Percentiles rank a stretch among this genome's conserved stretches.
Conservation (phyloP, 1,140 invertebrate genomes). For the Neelides sp. region DNA sequence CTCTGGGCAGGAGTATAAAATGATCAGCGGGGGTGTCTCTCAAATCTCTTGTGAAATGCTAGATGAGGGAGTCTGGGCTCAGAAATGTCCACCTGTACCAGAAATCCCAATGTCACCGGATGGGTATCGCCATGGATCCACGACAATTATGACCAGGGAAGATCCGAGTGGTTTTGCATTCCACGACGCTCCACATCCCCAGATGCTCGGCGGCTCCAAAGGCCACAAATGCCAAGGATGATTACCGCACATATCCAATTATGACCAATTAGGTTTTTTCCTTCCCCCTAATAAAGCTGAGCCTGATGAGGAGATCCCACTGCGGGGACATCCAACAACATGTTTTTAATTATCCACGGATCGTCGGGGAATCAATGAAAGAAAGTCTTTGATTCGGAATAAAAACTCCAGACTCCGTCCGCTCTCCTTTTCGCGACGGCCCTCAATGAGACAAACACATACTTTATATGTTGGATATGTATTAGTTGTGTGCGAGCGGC, state of each 20-base stretch:
- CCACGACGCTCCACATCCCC: neutral
- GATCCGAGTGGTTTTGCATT: neutral
- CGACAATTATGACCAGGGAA: too few relatives aligned
- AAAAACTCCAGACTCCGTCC: conserved; percentile 18
- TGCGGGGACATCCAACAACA: conserved; percentile 22
- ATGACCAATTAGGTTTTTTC: conserved; percentile 32
- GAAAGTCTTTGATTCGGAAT: conserved; percentile 30
- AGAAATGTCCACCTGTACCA: conserved; percentile 25
- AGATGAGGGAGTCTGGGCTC: conserved; percentile 11
- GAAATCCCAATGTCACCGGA: conserved; percentile 22
- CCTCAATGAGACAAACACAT: neutral
- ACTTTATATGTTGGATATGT: neutral
- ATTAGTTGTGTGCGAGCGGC: neutral
- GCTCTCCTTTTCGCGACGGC: neutral
- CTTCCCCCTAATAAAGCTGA: neutral
- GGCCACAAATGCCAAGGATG: conserved; percentile 30
- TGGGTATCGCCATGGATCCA: conserved; percentile 20
- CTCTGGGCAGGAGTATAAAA: conserved; percentile 25
- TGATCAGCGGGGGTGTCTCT: conserved; percentile 27
- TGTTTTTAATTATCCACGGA: conserved; percentile 32
- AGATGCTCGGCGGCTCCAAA: conserved; percentile 26
- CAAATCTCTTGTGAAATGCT: conserved; percentile 20
- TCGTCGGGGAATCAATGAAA: conserved; percentile 29
- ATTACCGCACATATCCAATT: conserved; percentile 31
- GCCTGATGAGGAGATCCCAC: neutral